Evolutionary conservation across 2,113 vertebrate genomes (phyloP), one percentile per base, ranked within the genome.

Genomic region (Calidris pygmaea): DNA sequence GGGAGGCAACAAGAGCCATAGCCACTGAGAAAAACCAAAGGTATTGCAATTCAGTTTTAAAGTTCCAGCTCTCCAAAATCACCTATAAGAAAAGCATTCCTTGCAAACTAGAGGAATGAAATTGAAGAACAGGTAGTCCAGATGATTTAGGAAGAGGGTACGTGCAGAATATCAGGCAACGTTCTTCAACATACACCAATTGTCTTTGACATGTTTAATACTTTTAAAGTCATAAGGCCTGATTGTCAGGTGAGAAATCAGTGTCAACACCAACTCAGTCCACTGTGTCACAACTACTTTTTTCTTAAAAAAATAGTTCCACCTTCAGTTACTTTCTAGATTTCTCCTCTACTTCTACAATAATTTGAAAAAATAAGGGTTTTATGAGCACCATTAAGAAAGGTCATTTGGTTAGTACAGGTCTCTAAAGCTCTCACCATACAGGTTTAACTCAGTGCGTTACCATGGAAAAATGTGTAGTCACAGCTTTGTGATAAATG

Each of bases 381-480:
- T 53, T 53, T 53, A 29, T 53, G 52, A 53, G 27, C 27, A 53
- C 29, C 27, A 53, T 30, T 17, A 53, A 53, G 52, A 53, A 29
- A 53, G 52, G 8, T 29, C 14, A 9, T 53, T 53, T 53, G 15
- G 14, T 53, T 29, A 53, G 27, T 53, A 53, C 27, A 29, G 27
- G 8, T 53, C 52, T 30, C 27, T 53, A 53, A 17, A 53, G 52
- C 26, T 53, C 26, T 53, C 8, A n/a, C 32, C 12, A 10, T 18
- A 22, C 14, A 77, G 16, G n/a, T 17, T n/a, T 37, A n/a, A 37
- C 7, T 20, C 14, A 30, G 7, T 41, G 19, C 1, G 1, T 6
- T 8, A 4, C 3, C 2, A 0, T 7, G 45, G 32, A n/a, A 73
- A 74, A 74, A 45, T 4, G 7, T 23, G 7, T 22, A 32, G 23